These are phyloP conservation scores for Erythrolamprus reginae DNA, from an alignment of 2,113 vertebrate species.

Conservation along the genomic window DNA sequence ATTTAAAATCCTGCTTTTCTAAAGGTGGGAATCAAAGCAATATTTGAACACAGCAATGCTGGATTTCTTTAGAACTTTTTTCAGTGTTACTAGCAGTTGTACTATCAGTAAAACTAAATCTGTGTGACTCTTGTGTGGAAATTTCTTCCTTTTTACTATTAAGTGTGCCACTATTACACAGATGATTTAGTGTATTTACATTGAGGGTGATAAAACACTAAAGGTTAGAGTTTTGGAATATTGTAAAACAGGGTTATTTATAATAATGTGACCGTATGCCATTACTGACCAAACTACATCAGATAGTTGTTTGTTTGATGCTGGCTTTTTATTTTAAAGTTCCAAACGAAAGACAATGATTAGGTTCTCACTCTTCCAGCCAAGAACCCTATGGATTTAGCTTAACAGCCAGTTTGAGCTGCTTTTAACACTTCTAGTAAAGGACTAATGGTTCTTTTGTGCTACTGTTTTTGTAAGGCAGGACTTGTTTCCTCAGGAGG, in stretches of 20 bases:
- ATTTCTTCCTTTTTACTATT: conserved; percentile 58
- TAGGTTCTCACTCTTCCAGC: conserved; percentile 67
- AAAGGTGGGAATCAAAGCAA: conserved; percentile 62
- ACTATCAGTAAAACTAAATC: conserved; percentile 67
- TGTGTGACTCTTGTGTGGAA: conserved; percentile 68
- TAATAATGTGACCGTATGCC: conserved; percentile 77
- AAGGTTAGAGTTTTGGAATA: conserved; percentile 72
- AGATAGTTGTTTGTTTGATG: conserved; percentile 64
- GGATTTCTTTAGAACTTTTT: conserved; percentile 64
- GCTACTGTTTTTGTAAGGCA: conserved; percentile 72
- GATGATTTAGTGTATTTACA: conserved; percentile 65
- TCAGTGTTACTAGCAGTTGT: conserved; percentile 73
- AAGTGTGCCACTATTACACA: conserved; percentile 67
- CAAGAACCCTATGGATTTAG: conserved; percentile 61
- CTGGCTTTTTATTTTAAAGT: conserved; percentile 62
- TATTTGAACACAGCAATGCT: conserved; percentile 69
- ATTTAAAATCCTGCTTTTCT: conserved; percentile 52
- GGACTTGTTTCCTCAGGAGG: conserved; percentile 69
- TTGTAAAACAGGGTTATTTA: conserved; percentile 82
- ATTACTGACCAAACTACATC: conserved; percentile 74
- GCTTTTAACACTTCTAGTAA: conserved; percentile 64
- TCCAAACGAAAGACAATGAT: conserved; percentile 59
- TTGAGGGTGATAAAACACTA: conserved; percentile 65
- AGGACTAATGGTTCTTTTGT: conserved; percentile 68
- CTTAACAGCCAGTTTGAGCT: conserved; percentile 61